Percentiles rank a stretch among this genome's conserved stretches.
These are phyloP conservation scores for Quadroppia sp. DNA, from an alignment of 2,888 invertebrate species.

Conservation along the genomic window DNA sequence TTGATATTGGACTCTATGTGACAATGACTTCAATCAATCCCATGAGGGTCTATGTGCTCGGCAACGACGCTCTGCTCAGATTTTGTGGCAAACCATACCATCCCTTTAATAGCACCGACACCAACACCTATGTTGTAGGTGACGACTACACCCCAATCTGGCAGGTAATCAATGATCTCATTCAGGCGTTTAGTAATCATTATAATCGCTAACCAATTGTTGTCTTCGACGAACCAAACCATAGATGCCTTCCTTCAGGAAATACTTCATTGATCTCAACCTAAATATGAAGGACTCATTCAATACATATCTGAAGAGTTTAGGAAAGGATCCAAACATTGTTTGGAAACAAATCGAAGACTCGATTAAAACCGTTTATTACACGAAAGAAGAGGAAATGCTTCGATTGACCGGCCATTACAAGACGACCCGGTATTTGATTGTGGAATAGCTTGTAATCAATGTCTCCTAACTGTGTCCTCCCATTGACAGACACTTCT, in stretches of 20 bases:
- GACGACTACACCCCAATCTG: constrained; percentile 92
- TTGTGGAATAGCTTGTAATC: not conserved
- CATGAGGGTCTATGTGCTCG: constrained; percentile 78
- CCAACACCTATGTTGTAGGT: constrained; percentile 87
- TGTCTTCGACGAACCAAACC: not conserved
- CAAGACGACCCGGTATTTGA: not conserved
- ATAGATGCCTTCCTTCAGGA: constrained; percentile 55
- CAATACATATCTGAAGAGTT: constrained; percentile 62
- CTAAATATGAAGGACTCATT: constrained; percentile 82
- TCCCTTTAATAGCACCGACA: constrained; percentile 69
- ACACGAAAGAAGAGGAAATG: constrained; percentile 66
- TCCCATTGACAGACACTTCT: constrained; percentile 61
- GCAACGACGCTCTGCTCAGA: constrained; percentile 81
- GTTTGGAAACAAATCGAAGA: constrained; percentile 78
- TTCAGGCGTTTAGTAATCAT: not conserved
- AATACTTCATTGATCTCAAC: constrained; percentile 56
- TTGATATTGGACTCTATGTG: constrained; percentile 93
- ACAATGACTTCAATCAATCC: constrained; percentile 86
- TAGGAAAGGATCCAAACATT: constrained; percentile 61
- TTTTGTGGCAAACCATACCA: constrained; percentile 84
- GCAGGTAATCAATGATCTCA: constrained; percentile 68
- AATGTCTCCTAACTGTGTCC: not conserved
- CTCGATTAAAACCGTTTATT: constrained; percentile 66
- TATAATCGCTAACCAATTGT: no score
- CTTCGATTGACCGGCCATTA: not conserved